Evolutionary conservation across 2,113 vertebrate species (phyloP), one percentile per base, ranked within the genome.

Genomic region (Platanista minor): DNA sequence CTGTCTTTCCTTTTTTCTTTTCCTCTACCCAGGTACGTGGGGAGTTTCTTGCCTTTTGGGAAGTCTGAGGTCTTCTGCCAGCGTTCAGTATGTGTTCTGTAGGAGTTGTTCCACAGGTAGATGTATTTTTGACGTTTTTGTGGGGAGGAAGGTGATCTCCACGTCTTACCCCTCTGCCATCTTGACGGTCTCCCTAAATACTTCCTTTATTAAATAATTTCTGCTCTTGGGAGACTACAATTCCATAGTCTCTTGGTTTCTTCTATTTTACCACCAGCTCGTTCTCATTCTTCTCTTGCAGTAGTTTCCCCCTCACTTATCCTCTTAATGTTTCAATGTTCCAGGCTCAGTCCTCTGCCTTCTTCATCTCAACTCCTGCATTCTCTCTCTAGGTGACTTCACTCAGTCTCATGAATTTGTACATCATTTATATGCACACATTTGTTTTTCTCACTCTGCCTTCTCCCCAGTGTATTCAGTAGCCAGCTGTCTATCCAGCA

Each of bases 101-200:
- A 52, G 49, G 15, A 52, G 49, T 52, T 52, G 49, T 17, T 49
- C 46, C 46, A 49, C 46, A 14, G 14, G 46, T 49, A 49, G 46
- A 49, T 14, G 46, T 49, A 49, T 49, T 49, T 49, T 49, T 49
- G 46, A 49, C 14, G 46, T 49, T 14, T 46, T 46, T 46, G 46
- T 46, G 46, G 46, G 46, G 11, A 46, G 2, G 46, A 46, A 46
- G 46, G 46, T 46, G 46, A 12, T 46, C 46, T 46, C 49, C 49
- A 15, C 3, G 1, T 49, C 13, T 49, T 49, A 49, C 13, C 1
- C 49, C 49, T 49, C 13, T 0, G 0, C 13, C 49, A 15, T 52
- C 49, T 52, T 52, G 49, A 52, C 15, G 49, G 15, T 52, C 4
- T 52, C 49, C 49, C 49, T 21, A 39, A 87, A 41, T 27, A 64